phyloP scores from a whole-genome alignment of 1,140 invertebrate genomes.

The Drosophila kohkoa region DNA sequence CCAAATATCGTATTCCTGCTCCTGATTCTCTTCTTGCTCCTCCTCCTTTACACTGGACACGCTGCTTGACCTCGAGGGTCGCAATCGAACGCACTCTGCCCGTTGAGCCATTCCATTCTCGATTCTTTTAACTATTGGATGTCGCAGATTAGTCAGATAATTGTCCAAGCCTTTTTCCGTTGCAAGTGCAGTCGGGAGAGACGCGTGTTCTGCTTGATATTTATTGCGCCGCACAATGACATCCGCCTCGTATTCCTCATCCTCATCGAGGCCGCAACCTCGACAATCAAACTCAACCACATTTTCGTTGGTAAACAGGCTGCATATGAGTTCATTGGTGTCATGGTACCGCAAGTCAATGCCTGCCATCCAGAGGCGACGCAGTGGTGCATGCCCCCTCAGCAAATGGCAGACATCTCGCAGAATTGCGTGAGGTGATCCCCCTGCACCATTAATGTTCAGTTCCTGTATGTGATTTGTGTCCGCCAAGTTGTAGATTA shows the following conservation, averaged over 20 bases:
- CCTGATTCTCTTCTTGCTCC: conserved; percentile 5
- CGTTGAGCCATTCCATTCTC: neutral
- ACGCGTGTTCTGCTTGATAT: conserved; percentile 21
- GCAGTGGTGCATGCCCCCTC: conserved; percentile 50
- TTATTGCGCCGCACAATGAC: conserved; percentile 67
- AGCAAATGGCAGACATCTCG: conserved; percentile 37
- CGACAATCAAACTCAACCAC: conserved; percentile 58
- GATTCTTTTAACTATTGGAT: conserved; percentile 45
- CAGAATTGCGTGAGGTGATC: neutral
- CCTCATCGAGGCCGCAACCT: conserved; percentile 44
- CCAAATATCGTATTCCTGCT: conserved; percentile 67
- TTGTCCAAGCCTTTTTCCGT: conserved; percentile 30
- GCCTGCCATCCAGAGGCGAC: conserved; percentile 48
- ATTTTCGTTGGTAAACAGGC: conserved; percentile 37
- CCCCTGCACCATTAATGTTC: conserved; percentile 41
- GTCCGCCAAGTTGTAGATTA: conserved; percentile 34
- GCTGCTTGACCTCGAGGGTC: neutral
- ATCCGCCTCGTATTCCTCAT: conserved; percentile 62
- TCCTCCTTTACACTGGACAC: neutral
- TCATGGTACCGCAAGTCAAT: conserved; percentile 8
- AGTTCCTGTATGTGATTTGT: conserved; percentile 56
- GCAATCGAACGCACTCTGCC: conserved; percentile 7
- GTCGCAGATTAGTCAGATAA: conserved; percentile 14
- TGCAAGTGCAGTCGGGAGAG: neutral
- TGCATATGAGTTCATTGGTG: conserved; percentile 26